Base-by-base conservation (phyloP, 2,113 vertebrate genomes). In the Vombatus ursinus region DNA sequence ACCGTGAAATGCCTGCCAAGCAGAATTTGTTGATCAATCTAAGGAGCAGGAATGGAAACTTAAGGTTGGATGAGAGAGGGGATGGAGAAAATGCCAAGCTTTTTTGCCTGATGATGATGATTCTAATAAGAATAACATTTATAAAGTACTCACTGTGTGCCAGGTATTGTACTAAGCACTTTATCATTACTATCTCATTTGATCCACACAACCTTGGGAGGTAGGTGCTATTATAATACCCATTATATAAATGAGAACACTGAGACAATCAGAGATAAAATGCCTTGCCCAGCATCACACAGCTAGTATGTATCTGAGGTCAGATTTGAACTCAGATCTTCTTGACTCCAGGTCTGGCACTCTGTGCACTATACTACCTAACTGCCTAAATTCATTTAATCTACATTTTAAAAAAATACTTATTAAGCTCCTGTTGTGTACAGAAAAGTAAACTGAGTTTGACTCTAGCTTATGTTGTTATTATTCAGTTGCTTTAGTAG, bases 1-100 rank as follows among this genome's bases (percentile, higher is more conserved):
- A 93, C 93, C 61, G 22, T 94, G 53, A 92, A 96, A 96, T 89
- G 89, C 93, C 90, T 93, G 91, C 92, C 50, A 90, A 57, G 37
- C 95, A 24, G 77, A 37, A 54, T 91, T 93, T 96, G 91, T 16
- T 5, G 22, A 93, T 97, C 44, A 49, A 6, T 31, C 25, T 52
- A 89, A 44, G 44, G 47, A 93, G 84, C 94, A 97, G 93, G 54
- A 95, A 96, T 96, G 89, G 52, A 54, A 19, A 89, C 91, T 92
- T 91, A 91, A 53, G 50, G n/a, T 93, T 92, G 90, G 26, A 92
- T 49, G 89, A 95, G 0, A 48, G 84, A 1, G 0, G 50, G 2
- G 91, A 14, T 89, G 47, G 92, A 95, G 97, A 95, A 98, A 84
- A 89, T 54, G 90, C 5, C n/a, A 97, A 92, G 49, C n/a, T 49